Conservation (phyloP, 2,797 vertebrate genomes). For the Geotrypetes seraphini region DNA sequence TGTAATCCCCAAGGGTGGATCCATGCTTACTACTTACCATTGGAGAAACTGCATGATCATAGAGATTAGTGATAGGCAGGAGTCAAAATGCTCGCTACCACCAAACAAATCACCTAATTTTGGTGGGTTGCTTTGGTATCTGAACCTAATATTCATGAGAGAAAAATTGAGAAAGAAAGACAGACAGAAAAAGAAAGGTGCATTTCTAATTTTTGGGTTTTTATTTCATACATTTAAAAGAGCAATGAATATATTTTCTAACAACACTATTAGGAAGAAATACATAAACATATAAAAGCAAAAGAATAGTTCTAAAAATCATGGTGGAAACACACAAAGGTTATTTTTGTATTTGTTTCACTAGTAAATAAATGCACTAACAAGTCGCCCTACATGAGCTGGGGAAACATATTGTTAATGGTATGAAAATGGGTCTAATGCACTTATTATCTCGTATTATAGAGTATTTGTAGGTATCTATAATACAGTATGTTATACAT, state of each 20-base stretch:
- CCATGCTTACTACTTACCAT: conserved; percentile 18
- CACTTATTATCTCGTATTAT: no score
- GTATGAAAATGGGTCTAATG: no score
- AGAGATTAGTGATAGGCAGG: conserved; percentile 19
- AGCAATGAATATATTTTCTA: no score
- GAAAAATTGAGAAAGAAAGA: conserved; percentile 6
- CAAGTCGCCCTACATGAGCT: no score
- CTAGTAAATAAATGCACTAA: no score
- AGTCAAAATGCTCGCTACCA: conserved; percentile 18
- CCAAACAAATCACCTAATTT: conserved; percentile 18
- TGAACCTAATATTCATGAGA: conserved; percentile 17
- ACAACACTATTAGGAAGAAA: background rate
- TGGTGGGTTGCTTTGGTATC: conserved; percentile 20
- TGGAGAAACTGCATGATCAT: conserved; percentile 17
- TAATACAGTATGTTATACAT: no score
- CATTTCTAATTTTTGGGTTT: conserved; percentile 4
- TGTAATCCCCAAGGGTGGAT: conserved; percentile 8
- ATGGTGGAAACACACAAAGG: no score
- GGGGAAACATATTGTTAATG: no score
- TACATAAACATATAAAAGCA: background rate
- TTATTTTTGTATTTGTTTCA: no score
- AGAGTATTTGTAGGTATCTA: no score
- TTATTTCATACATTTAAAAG: background rate
- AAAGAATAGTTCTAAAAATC: background rate
- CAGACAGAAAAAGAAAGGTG: conserved; percentile 1